Percentiles rank a stretch among this genome's conserved stretches.
Evolutionary conservation across 1,140 invertebrate genomes (phyloP).

Genomic region (Drosophila bifasciata): DNA sequence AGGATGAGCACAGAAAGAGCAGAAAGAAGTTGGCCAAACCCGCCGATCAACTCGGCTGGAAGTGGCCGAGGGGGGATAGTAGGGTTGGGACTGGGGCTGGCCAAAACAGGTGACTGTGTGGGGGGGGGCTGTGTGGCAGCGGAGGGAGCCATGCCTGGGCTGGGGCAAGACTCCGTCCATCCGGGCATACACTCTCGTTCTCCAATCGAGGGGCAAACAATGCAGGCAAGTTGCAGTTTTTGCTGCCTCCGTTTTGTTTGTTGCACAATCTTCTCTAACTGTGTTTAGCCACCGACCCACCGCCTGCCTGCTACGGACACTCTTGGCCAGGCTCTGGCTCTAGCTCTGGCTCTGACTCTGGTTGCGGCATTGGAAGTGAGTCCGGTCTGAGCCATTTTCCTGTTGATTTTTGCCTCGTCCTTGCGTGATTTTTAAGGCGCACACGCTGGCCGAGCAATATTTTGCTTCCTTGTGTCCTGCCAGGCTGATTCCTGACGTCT

Average conservation of each 20-base stretch:
- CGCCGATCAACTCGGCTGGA: constrained; percentile 69
- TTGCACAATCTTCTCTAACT: constrained; percentile 78
- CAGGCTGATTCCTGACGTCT: constrained; percentile 1
- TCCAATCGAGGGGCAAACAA: constrained; percentile 36
- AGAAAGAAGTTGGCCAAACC: constrained; percentile 66
- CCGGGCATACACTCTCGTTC: not conserved
- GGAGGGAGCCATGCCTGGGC: constrained; percentile 3
- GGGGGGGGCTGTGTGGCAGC: constrained; percentile 44
- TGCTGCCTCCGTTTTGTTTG: constrained; percentile 61
- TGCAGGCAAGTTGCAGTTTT: constrained; percentile 62
- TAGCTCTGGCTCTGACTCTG: constrained; percentile 7
- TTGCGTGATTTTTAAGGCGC: constrained; percentile 58
- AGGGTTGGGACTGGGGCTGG: constrained; percentile 32
- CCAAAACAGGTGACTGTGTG: constrained; percentile 77
- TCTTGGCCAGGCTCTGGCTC: constrained; percentile 22
- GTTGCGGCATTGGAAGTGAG: too few relatives aligned
- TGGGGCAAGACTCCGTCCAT: constrained; percentile 23
- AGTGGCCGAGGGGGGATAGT: constrained; percentile 36
- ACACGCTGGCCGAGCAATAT: constrained; percentile 55
- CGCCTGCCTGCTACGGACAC: not conserved
- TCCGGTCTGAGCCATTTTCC: constrained; percentile 37
- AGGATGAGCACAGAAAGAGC: constrained; percentile 9
- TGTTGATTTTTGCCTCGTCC: constrained; percentile 62
- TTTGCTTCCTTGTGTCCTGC: constrained; percentile 25
- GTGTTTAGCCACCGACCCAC: constrained; percentile 66